A percentile compares a stretch with the other conserved stretches of the same genome.
Conservation (phyloP, 2,888 invertebrate genomes). For the Artemia sinica region DNA sequence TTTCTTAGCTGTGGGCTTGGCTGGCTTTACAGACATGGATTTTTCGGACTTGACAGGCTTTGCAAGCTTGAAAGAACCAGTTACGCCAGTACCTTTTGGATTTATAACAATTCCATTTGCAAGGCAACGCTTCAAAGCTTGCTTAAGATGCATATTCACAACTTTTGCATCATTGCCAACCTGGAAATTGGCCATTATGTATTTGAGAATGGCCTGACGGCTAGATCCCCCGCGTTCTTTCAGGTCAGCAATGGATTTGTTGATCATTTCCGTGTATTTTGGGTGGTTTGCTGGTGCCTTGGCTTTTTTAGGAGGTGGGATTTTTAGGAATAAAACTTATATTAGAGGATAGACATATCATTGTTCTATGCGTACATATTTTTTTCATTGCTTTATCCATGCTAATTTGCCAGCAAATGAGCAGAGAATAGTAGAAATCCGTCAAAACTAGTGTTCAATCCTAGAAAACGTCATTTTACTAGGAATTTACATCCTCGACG, state of each 20-base stretch:
- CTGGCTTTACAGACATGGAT: neutral
- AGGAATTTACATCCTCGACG: no score
- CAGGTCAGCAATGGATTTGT: slow-evolving; percentile 30
- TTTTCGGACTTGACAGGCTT: neutral
- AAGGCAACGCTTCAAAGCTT: slow-evolving; percentile 31
- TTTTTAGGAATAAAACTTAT: no score
- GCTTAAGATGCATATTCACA: slow-evolving; percentile 31
- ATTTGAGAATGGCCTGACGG: slow-evolving; percentile 32
- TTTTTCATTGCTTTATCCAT: no score
- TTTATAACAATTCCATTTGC: slow-evolving; percentile 31
- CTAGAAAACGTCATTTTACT: no score
- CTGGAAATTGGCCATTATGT: slow-evolving; percentile 30
- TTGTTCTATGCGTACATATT: no score
- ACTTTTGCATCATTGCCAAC: slow-evolving; percentile 30
- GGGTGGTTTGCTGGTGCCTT: slow-evolving; percentile 30
- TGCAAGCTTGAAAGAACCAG: slow-evolving; percentile 24
- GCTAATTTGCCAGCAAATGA: no score
- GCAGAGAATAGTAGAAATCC: no score
- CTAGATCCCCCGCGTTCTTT: slow-evolving; percentile 35
- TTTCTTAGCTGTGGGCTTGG: neutral
- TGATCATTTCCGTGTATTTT: slow-evolving; percentile 33
- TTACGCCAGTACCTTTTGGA: slow-evolving; percentile 25
- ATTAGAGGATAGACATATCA: no score
- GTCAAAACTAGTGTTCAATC: no score
- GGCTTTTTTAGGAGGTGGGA: slow-evolving; percentile 23